Conservation (phyloP, 1,140 invertebrate species). For the Orchestia grillus region DNA sequence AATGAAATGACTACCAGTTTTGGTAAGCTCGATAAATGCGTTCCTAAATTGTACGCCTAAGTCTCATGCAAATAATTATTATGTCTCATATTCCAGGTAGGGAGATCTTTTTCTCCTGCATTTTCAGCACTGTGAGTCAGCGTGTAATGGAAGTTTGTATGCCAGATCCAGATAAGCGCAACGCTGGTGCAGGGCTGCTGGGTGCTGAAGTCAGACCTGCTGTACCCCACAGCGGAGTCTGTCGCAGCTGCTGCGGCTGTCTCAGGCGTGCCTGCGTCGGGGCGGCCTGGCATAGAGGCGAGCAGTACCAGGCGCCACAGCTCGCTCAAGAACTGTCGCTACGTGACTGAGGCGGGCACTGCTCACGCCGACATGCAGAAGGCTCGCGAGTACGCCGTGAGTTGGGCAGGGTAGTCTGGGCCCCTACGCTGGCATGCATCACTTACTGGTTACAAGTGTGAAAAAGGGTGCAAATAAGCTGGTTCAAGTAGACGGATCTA, state of each 20-base stretch:
- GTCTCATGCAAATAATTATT: no score
- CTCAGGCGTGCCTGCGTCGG: background rate
- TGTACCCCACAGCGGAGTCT: background rate
- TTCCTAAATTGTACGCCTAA: no score
- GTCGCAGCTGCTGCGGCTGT: background rate
- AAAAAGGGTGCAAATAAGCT: no score
- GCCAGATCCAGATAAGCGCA: background rate
- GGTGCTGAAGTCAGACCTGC: constrained; percentile 42
- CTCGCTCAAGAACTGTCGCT: background rate
- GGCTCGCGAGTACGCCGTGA: constrained; percentile 31
- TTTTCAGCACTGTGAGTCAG: background rate
- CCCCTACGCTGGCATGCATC: background rate
- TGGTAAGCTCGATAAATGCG: no score
- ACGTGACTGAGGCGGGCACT: background rate
- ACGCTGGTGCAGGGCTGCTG: constrained; percentile 48
- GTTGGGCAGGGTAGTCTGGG: background rate
- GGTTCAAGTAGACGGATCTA: no score
- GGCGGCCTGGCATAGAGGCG: no score
- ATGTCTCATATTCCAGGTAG: background rate
- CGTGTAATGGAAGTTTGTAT: background rate
- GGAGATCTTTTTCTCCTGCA: background rate
- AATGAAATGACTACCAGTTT: no score
- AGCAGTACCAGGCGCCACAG: background rate
- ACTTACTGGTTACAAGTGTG: no score
- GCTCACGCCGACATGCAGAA: constrained; percentile 1